These are phyloP conservation scores for Bubalus kerabau DNA, from an alignment of 2,113 vertebrate genomes.

Conservation along the genomic window DNA sequence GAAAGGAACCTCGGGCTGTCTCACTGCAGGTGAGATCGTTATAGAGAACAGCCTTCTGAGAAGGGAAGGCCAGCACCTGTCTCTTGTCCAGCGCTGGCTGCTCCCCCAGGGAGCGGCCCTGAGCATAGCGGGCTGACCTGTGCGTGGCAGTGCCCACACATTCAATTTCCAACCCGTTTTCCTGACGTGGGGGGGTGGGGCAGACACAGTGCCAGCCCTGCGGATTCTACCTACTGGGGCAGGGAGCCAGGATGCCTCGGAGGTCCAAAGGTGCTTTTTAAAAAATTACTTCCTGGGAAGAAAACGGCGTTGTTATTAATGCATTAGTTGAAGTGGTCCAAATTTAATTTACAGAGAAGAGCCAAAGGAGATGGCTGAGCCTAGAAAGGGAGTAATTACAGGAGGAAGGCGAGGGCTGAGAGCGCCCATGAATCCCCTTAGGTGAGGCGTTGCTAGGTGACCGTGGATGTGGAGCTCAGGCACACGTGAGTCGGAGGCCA, in stretches of 20 bases:
- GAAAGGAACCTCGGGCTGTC: neutral
- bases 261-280: neutral
- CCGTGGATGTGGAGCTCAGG: neutral
- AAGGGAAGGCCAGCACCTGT: rapidly evolving
- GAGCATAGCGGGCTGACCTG: rapidly evolving
- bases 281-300: neutral
- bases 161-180: neutral
- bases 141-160: rapidly evolving
- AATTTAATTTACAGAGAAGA: neutral
- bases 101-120: rapidly evolving
- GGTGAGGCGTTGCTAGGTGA: neutral
- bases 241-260: neutral
- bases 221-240: neutral
- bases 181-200: neutral
- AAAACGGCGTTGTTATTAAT: neutral
- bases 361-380: neutral
- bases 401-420: rapidly evolving
- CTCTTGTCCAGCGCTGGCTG: rapidly evolving
- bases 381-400: neutral
- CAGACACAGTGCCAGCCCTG: too few species aligned
- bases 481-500: rapidly evolving
- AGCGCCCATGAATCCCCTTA: neutral
- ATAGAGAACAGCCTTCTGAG: neutral
- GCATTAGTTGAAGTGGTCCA: neutral
- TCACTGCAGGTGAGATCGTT: rapidly evolving